Base-by-base conservation (phyloP, 2,113 vertebrate genomes). In the Nesogale talazaci region DNA sequence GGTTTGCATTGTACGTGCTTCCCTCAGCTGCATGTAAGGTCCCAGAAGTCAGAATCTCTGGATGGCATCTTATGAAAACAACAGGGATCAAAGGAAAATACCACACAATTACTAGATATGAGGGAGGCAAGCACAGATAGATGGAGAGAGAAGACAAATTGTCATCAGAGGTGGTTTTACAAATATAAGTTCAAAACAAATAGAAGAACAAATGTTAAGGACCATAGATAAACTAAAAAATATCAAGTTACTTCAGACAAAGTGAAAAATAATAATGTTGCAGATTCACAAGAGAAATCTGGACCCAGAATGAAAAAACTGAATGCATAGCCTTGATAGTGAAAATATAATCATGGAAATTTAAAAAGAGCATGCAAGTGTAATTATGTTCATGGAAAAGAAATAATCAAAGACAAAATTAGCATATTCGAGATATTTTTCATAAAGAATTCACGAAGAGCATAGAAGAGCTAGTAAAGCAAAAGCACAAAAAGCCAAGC, bases 141-240 rank as follows among this genome's bases (percentile, higher is more conserved):
- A n/a, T 36, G 22, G 70, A 38, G 23, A 74, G 5, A 67, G 19
- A 46, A n/a, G 67, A 34, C 29, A 84, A 74, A 36, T 23, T 67
- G 12, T 22, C 27, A 46, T 52, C 70, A 86, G 10, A 90, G 72
- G 25, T 23, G 29, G 1, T 6, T 4, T 36, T 90, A 27, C 25
- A 88, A 88, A 59, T 29, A 40, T 93, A 93, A 81, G 70, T 87
- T 25, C 52, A 87, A 80, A 90, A 79, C 23, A 76, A 86, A 46
- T 3, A 40, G 63, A 17, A 1, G 70, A 46, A 63, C 5, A 34
- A 72, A 29, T 34, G 9, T 4, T 87, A 38, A 76, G 2, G 65
- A 40, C 5, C 80, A 88, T 4, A 92, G 1, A 14, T 80, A n/a
- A 76, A 19, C 46, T 52, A 31, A 85, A 75, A 22, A 92, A 90